Base-by-base conservation (phyloP, 2,888 invertebrate species). In the Elgonia sp. region DNA sequence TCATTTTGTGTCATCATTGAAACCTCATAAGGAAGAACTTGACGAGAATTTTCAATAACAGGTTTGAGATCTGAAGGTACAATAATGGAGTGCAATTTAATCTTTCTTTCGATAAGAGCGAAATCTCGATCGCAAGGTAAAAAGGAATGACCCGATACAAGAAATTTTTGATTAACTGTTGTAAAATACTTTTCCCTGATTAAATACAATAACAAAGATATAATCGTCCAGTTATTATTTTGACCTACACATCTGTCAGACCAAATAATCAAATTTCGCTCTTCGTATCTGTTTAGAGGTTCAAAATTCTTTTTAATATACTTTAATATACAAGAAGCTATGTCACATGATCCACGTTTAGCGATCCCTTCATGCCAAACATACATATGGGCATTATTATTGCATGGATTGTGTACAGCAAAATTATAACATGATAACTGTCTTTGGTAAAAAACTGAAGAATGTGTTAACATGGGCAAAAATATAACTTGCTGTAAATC, bases 41-140 rank as follows among this genome's bases (percentile, higher is more conserved):
- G 29, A 18, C 62, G 42, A 6, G 75, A 40, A 42, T 60, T 42
- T 29, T 42, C 62, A 29, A 75, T 75, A 20, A 75, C 10, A 0
- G 39, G n/a, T 14, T 39, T 18, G 12, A 57, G n/a, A 40, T 73
- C 46, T 42, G 18, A 39, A 10, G 75, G 75, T n/a, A 62, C 62
- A 18, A 40, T 18, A 9, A 14, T 14, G 40, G 39, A n/a, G 42
- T 39, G 40, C 29, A n/a, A 8, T 40, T 65, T 65, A 1, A 40
- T 16, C 18, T 29, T 65, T 10, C 20, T 4, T 60, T 75, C 75
- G 7, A 75, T 75, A 10, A 75, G 50, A 18, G 75, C 75, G 20
- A 75, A 75, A 60, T 75, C 62, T 20, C 75, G 60, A 42, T 75
- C 75, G 21, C 75, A 75, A 18, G 62, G 60, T n/a, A 75, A 21